phyloP scores from a whole-genome alignment of 2,888 invertebrate species.

The Macrosoma leucophasiata region DNA sequence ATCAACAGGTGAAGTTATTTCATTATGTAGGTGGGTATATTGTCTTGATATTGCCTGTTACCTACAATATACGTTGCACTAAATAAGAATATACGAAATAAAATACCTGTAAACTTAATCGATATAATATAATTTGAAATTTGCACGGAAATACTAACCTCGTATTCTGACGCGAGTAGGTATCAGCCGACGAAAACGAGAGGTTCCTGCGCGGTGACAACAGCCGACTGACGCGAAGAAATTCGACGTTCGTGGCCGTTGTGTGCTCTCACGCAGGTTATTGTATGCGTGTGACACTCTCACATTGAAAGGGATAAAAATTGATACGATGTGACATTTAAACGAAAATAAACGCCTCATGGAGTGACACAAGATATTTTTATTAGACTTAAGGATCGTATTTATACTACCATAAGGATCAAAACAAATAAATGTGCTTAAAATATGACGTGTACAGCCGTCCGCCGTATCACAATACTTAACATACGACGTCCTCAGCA shows the following conservation, averaged over 20 bases:
- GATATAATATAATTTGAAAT: constrained; percentile 12
- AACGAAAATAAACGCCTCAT: constrained; percentile 6
- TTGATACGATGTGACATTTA: constrained; percentile 13
- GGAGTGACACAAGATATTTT: too few species aligned
- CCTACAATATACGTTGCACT: constrained; percentile 5
- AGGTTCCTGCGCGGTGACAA: constrained; percentile 9
- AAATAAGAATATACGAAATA: constrained; percentile 4
- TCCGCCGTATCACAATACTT: too few species aligned
- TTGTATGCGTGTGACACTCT: constrained; percentile 12
- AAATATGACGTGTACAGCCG: too few species aligned
- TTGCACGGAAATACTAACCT: constrained; percentile 12
- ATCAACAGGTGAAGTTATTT: constrained; percentile 5
- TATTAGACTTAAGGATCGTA: too few species aligned
- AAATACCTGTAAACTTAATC: constrained; percentile 5
- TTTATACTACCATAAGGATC: too few species aligned
- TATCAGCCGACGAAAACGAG: constrained; percentile 10
- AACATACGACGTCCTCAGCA: too few species aligned
- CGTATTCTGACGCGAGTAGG: constrained; percentile 5
- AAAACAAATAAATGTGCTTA: too few species aligned
- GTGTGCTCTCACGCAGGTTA: constrained; percentile 12
- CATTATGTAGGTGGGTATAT: constrained; percentile 7
- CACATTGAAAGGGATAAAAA: constrained; percentile 13
- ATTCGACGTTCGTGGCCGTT: constrained; percentile 13
- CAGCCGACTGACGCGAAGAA: constrained; percentile 14
- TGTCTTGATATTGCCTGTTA: constrained; percentile 3